These are phyloP conservation scores for Myotis brandtii DNA, from an alignment of 2,113 vertebrate genomes.

Conservation along the genomic window DNA sequence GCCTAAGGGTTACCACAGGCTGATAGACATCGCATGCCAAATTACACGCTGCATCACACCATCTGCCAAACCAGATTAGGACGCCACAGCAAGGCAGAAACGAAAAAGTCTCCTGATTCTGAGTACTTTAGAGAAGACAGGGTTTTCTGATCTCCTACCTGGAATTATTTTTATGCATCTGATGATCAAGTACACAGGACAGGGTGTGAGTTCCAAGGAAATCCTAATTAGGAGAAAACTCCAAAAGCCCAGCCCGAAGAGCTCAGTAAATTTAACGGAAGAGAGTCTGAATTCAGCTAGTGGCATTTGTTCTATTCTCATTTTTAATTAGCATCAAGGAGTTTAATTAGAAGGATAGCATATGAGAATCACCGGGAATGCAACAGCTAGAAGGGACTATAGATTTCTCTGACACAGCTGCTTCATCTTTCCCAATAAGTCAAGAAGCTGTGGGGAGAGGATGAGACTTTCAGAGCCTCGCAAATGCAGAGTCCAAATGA, in stretches of 20 bases:
- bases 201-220: constrained; percentile 36
- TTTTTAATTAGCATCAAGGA: constrained; percentile 80
- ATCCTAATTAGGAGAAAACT: constrained; percentile 68
- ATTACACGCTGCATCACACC: constrained; percentile 38
- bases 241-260: neutral
- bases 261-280: constrained; percentile 49
- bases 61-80: constrained; percentile 64
- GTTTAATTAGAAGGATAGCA: constrained; percentile 76
- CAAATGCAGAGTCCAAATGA: neutral
- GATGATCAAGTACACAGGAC: constrained; percentile 44
- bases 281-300: constrained; percentile 53
- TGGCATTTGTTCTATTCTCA: constrained; percentile 75
- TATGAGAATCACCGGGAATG: constrained; percentile 71
- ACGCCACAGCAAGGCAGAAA: neutral
- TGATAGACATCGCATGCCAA: constrained; percentile 72
- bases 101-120: neutral
- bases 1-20: constrained; percentile 77
- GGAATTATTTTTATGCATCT: constrained; percentile 52
- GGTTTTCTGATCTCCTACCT: constrained; percentile 55
- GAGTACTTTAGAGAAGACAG: constrained; percentile 37
- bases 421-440: constrained; percentile 1
- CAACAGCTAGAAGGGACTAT: constrained; percentile 46
- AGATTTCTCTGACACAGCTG: neutral
- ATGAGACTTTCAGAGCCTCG: neutral
- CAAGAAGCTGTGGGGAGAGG: neutral